Evolutionary conservation across 2,113 vertebrate species (phyloP), one percentile per base, ranked within the genome.

Genomic region (Pterophyllum scalare): DNA sequence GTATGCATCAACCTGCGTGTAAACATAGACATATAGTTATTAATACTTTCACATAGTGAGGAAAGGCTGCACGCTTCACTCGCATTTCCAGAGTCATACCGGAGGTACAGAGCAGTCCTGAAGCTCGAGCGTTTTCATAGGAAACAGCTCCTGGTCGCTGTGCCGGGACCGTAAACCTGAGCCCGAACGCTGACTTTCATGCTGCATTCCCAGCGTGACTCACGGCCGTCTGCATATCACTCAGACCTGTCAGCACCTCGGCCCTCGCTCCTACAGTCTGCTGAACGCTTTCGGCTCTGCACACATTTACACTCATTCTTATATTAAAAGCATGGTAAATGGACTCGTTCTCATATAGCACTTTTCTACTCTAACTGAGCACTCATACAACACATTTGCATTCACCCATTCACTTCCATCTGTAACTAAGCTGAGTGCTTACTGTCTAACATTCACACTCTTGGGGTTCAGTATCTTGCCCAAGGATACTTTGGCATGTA

Each of bases 31-130:
- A 90, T 81, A 64, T 59, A 80, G 64, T 76, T 86, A 65, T 81
- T 24, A 60, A 79, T 67, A 57, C 46, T 8, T 58, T 72, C 26
- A 77, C 80, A 89, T 79, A 67, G 90, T 56, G 88, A 89, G 82
- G 89, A 93, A 86, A 93, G 77, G 74, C 75, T 57, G 75, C 86
- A 86, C 75, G 75, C 88, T 82, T 78, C 75, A 0, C 54, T 28
- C 19, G 7, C 22, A 26, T 82, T 58, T 78, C 38, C 59, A 49
- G 33, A 76, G 35, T 79, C 64, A 0, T 46, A 6, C 13, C 7
- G 31, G 20, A 61, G 24, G 11, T 33, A 28, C 13, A 17, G 74
- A 35, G 43, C 70, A 46, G 87, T 89, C 88, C 79, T 20, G 62
- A 56, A 77, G 86, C 62, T 88, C 61, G 20, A 76, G 33, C 2